Evolutionary conservation across 2,113 vertebrate genomes (phyloP), one percentile per base, ranked within the genome.

Genomic region (Plectropomus leopardus): DNA sequence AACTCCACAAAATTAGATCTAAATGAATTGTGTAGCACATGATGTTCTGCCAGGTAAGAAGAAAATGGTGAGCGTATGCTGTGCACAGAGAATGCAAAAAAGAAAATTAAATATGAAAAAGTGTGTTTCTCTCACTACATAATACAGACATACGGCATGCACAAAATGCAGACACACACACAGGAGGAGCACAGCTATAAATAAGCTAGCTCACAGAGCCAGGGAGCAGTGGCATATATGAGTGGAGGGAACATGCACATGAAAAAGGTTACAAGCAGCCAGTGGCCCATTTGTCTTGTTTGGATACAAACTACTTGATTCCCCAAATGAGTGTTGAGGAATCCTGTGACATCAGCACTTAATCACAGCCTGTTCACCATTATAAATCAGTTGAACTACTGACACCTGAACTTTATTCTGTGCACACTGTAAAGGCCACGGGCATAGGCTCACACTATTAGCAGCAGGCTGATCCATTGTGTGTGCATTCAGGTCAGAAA

Each of bases 331-430:
- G 93, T 88, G 80, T 83, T 91, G 93, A 94, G 92, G 88, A 93
- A 92, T 91, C 85, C 78, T 50, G 36, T 68, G 91, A 92, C 93
- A 91, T 90, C 89, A 83, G 85, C 88, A 90, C 93, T 95, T 95
- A 85, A 95, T 95, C 93, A 95, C 80, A 40, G 73, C 86, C 74
- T 64, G 83, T 48, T 93, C 90, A 64, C 92, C 88, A 94, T 95
- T 95, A 96, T 96, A 95, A 96, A 96, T 95, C 94, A 95, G 92
- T 95, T 95, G 93, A 95, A 94, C 94, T 90, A 80, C 90, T 89
- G 94, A 95, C 94, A 95, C 91, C 90, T 95, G 94, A 96, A 96
- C 94, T 95, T 96, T 95, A 94, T 90, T 86, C 86, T 26, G 75
- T 48, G 83, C 88, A 65, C 69, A 61, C 76, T 90, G 88, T 93